A percentile compares a stretch with the other conserved stretches of the same genome.
Evolutionary conservation across 2,797 vertebrate genomes (phyloP).

Genomic region (Poeciliopsis turneri): DNA sequence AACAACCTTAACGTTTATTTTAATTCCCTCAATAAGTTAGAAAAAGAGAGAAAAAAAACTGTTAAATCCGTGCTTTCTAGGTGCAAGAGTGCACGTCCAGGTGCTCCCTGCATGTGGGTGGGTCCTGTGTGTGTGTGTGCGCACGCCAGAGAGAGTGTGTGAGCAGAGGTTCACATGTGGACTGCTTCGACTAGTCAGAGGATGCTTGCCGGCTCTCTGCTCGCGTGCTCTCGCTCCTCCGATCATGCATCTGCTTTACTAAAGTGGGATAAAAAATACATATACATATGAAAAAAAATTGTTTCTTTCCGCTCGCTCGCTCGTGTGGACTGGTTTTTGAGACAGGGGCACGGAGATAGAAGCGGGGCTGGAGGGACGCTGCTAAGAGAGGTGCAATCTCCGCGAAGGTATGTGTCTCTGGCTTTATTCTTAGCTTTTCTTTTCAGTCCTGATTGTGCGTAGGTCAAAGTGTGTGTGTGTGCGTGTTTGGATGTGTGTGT

Average conservation of each 20-base stretch:
- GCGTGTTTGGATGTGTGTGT: conserved; percentile 16
- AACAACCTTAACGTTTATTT: conserved; percentile 73
- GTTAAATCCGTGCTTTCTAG: conserved; percentile 17
- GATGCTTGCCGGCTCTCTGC: conserved; percentile 85
- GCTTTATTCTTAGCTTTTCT: conserved; percentile 78
- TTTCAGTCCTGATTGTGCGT: conserved; percentile 51
- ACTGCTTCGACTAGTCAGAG: conserved; percentile 79
- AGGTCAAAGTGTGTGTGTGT: conserved; percentile 48
- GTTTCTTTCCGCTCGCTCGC: conserved; percentile 22
- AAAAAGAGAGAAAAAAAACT: not conserved
- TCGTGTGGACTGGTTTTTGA: conserved; percentile 62
- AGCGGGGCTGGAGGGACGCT: conserved; percentile 44
- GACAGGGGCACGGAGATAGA: conserved; percentile 80
- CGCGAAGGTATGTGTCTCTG: conserved; percentile 83
- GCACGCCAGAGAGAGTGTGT: conserved; percentile 56
- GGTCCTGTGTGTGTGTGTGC: conserved; percentile 52
- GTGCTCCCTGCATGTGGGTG: conserved; percentile 42
- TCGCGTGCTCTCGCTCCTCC: conserved; percentile 57
- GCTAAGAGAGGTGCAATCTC: conserved; percentile 46
- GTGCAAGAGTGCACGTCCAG: conserved; percentile 39
- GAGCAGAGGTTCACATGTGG: conserved; percentile 64
- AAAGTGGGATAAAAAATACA: not conserved
- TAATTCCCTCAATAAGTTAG: not conserved
- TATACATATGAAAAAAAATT: not conserved
- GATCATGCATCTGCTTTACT: conserved; percentile 55